phyloP scores from a whole-genome alignment of 2,797 vertebrate species.

The Cossypha dichroa region DNA sequence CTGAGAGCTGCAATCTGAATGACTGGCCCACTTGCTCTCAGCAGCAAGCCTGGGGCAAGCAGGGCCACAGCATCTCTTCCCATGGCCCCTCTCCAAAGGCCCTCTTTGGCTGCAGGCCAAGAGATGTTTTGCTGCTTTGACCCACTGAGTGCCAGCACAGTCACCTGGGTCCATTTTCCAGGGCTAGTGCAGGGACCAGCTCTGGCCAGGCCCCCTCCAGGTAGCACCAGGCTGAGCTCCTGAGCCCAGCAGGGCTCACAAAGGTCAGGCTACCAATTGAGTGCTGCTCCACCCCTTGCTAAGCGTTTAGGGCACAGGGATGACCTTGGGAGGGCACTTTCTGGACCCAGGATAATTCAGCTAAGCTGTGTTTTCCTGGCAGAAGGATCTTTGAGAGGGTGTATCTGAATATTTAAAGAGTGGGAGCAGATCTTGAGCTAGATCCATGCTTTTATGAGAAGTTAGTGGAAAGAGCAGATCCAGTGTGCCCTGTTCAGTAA shows the following conservation, averaged over 20 bases:
- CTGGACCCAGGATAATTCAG: background rate
- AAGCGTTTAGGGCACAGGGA: background rate
- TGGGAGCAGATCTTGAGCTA: background rate
- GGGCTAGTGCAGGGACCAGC: background rate
- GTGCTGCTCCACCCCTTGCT: background rate
- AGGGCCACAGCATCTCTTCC: background rate
- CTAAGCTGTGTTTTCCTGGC: background rate
- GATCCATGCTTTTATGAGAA: background rate
- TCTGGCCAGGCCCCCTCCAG: background rate
- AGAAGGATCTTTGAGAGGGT: background rate
- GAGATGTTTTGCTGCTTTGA: background rate
- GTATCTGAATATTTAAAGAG: background rate
- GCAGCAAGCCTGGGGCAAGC: background rate
- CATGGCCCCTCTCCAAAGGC: background rate
- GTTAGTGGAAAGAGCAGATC: background rate
- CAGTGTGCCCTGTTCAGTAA: background rate
- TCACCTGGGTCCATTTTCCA: background rate
- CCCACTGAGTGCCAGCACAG: background rate
- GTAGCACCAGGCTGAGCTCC: fast-evolving
- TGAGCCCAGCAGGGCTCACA: background rate
- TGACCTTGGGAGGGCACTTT: background rate
- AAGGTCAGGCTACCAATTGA: background rate
- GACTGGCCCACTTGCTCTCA: background rate
- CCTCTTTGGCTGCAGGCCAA: background rate
- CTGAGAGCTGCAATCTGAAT: background rate